phyloP scores from a whole-genome alignment of 1,140 invertebrate species.

The Anthonomus grandis region DNA sequence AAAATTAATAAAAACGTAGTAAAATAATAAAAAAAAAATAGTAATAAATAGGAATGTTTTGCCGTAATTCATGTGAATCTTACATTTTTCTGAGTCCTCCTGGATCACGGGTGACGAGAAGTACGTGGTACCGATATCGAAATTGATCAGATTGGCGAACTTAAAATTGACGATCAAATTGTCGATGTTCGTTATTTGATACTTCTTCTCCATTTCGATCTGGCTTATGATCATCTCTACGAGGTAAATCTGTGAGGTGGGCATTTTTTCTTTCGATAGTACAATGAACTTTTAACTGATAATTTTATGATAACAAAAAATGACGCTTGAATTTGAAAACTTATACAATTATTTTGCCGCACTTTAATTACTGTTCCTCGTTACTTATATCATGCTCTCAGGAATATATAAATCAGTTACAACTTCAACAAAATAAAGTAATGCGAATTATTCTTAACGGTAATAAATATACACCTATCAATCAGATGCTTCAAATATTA shows the following conservation, averaged over 20 bases:
- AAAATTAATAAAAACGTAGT: too few species aligned
- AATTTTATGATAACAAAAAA: constrained; percentile 3
- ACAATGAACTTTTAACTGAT: constrained; percentile 4
- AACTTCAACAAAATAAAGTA: too few species aligned
- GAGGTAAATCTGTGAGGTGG: constrained; percentile 10
- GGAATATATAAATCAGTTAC: too few species aligned
- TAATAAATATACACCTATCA: too few species aligned
- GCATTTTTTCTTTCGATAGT: not conserved
- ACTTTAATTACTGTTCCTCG: too few species aligned
- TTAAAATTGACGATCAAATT: constrained; percentile 9
- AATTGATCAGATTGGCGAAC: constrained; percentile 17
- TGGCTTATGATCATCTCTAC: constrained; percentile 10
- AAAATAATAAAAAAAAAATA: too few species aligned
- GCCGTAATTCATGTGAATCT: constrained; percentile 33
- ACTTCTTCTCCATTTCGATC: not conserved
- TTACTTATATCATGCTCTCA: too few species aligned
- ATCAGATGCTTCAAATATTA: too few species aligned
- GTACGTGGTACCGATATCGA: constrained; percentile 17
- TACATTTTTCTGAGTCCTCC: not conserved
- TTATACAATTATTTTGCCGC: too few species aligned
- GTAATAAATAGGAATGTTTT: constrained; percentile 41
- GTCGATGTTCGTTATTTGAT: not conserved
- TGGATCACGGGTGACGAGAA: constrained; percentile 9
- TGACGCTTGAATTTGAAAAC: not conserved
- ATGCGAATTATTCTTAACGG: too few species aligned